A percentile compares a stretch with the other conserved stretches of the same genome.
Conservation (phyloP, 2,888 invertebrate genomes). For the Hyles lineata region DNA sequence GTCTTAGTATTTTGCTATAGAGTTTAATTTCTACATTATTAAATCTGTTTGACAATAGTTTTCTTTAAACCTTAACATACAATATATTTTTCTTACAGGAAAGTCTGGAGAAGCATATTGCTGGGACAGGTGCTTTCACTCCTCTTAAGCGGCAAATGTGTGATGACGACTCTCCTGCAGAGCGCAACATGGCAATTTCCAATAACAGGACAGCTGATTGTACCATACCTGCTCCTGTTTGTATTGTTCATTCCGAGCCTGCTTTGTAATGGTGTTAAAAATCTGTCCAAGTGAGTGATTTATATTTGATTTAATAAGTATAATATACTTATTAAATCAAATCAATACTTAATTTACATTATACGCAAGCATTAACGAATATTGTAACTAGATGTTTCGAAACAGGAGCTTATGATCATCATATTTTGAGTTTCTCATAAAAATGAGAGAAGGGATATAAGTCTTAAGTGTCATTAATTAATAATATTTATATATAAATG, state of each 20-base stretch:
- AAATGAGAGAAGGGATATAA: too few species aligned
- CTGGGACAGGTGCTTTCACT: constrained; percentile 91
- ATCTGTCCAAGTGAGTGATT: constrained; percentile 85
- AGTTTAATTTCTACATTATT: too few species aligned
- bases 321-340: too few species aligned
- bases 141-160: constrained; percentile 90
- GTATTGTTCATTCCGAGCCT: constrained; percentile 91
- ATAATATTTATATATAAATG: too few species aligned
- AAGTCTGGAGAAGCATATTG: constrained; percentile 89
- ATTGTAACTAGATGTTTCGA: too few species aligned
- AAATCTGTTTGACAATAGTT: too few species aligned
- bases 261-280: constrained; percentile 88
- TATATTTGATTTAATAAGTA: not conserved
- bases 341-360: too few species aligned
- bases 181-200: constrained; percentile 88
- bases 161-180: constrained; percentile 89
- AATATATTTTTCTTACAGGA: constrained; percentile 71
- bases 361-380: too few species aligned
- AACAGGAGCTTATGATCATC: too few species aligned
- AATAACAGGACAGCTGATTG: constrained; percentile 92
- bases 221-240: constrained; percentile 91
- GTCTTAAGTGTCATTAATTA: too few species aligned
- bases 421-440: too few species aligned
- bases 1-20: too few species aligned
- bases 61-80: not conserved